Evolutionary conservation across 2,797 vertebrate genomes (phyloP), one percentile per base, ranked within the genome.

Genomic region (Ctenochaetus hawaiiensis): DNA sequence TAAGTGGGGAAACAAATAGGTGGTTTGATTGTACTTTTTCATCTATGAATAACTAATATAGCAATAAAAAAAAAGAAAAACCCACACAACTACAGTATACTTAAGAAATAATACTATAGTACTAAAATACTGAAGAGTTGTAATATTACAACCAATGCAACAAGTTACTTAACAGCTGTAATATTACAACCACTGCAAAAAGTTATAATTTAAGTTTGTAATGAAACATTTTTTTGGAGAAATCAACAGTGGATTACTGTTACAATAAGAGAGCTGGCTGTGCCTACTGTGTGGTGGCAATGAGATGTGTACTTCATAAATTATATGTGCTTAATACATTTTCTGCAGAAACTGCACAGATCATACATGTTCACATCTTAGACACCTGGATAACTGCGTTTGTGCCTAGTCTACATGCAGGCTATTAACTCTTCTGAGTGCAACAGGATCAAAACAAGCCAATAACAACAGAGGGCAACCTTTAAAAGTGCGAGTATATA

Each of bases 361-460:
- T 86, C 83, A 88, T 78, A 90, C 82, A 90, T 78, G 67, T 87
- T 85, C 71, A 89, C 80, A 82, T 83, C 77, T 82, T 82, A 64
- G 86, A 91, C 89, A 91, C 86, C 89, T 84, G 81, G 77, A 84
- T 88, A 83, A 81, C 67, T 87, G 73, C 61, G 68, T 65, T 84
- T 89, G 73, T 89, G 86, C 82, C 83, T 82, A 82, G 72, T 90
- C 87, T 78, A 89, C 92, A 94, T 94, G 93, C 94, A 93, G 87
- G 83, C 78, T 81, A 85, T 82, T 77, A 84, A 84, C 80, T 86
- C 64, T 83, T 90, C 74, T 68, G 62, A 84, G 88, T 86, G 88
- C 81, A 91, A 89, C 63, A 89, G 72, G 82, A 84, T 85, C 79
- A 91, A 89, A 91, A 90, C 89, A 85, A 91, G 88, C 84, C 82